Conservation (phyloP, 92 coral and sea anemone species). For the Blastomussa wellsi region DNA sequence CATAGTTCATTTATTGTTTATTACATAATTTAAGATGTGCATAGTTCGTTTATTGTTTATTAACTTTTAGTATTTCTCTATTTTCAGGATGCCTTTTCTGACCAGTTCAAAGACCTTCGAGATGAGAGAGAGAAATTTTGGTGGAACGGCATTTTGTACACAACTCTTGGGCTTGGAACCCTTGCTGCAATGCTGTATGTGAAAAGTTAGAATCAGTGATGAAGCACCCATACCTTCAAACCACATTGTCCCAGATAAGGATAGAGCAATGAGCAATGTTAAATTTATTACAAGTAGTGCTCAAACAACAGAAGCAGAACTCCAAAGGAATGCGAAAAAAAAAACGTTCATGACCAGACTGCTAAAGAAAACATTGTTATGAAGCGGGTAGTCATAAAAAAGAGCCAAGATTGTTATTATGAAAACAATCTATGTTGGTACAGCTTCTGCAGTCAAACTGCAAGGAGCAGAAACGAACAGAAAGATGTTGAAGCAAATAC, state of each 20-base stretch:
- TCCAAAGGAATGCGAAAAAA: neutral
- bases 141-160: conserved; percentile 85
- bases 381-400: neutral
- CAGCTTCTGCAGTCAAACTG: conserved; percentile 4
- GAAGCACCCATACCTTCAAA: neutral
- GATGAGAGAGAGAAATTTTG: conserved; percentile 81
- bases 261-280: neutral
- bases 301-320: neutral
- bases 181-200: conserved; percentile 71
- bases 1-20: neutral
- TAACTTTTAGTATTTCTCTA: neutral
- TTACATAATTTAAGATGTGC: neutral
- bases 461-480: neutral
- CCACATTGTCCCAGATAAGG: conserved; percentile 16
- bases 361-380: neutral
- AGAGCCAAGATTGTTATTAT: neutral
- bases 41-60: neutral
- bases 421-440: neutral
- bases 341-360: neutral
- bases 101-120: conserved; percentile 79
- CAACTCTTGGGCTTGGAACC: conserved; percentile 88
- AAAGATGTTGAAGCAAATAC: neutral
- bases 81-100: conserved; percentile 82
- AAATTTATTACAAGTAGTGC: neutral
- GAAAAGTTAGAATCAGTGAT: conserved; percentile 33